phyloP scores from a whole-genome alignment of 2,113 vertebrate species.

The Urocolius indicus region DNA sequence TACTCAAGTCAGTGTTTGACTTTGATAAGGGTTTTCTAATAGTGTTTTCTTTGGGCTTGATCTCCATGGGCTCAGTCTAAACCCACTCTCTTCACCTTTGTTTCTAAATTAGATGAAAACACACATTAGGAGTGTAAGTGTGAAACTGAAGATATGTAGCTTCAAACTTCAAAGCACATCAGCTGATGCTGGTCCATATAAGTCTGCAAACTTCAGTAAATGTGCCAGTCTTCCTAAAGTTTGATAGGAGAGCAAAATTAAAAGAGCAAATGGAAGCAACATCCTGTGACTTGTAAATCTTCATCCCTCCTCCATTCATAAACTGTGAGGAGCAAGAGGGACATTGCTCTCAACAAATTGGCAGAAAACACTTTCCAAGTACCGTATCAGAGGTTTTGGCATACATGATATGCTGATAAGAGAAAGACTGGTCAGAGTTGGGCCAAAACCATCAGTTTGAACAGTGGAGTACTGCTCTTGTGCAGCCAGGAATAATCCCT shows the following conservation, averaged over 20 bases:
- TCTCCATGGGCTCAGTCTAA: neutral
- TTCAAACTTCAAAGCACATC: neutral
- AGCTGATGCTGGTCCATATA: neutral
- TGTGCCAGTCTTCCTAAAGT: neutral
- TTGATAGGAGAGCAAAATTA: neutral
- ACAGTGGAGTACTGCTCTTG: neutral
- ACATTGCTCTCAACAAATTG: neutral
- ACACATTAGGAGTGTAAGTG: neutral
- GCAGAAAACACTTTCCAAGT: neutral
- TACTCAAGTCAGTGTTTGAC: neutral
- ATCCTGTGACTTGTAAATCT: neutral
- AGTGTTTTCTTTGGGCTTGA: neutral
- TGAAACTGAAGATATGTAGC: conserved; percentile 10
- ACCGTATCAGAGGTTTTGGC: neutral
- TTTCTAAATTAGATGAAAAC: neutral
- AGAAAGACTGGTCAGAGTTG: neutral
- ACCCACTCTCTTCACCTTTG: neutral
- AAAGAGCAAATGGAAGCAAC: neutral
- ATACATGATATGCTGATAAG: neutral
- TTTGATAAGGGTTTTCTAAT: neutral
- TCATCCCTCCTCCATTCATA: neutral
- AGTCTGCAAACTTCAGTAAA: neutral
- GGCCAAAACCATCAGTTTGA: neutral
- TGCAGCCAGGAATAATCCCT: neutral
- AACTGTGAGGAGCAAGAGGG: neutral